Conservation (phyloP, 92 coral and sea anemone species). For the Meandrina meandrites region DNA sequence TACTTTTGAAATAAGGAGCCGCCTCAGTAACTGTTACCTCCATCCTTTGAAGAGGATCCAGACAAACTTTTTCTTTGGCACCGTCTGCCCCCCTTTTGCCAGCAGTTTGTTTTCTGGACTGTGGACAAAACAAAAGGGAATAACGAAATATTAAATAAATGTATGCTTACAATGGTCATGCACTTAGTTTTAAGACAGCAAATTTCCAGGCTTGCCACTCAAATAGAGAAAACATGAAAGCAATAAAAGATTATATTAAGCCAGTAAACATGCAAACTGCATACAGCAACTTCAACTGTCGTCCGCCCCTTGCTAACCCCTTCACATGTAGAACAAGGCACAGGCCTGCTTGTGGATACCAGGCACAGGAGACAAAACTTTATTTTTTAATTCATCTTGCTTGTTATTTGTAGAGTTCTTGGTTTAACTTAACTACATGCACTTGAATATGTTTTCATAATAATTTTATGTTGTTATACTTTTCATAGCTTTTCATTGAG, state of each 20-base stretch:
- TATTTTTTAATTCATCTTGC: too few relatives aligned
- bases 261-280: neutral
- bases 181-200: neutral
- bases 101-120: constrained; percentile 24
- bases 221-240: neutral
- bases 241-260: neutral
- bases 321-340: too few relatives aligned
- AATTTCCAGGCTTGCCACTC: neutral
- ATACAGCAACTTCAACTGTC: neutral
- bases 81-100: neutral
- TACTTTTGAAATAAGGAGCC: neutral
- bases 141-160: neutral
- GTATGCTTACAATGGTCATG: too few relatives aligned
- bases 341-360: too few relatives aligned
- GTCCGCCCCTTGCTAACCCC: too few relatives aligned
- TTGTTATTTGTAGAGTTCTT: too few relatives aligned
- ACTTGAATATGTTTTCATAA: too few relatives aligned
- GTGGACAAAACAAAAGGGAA: neutral
- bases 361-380: too few relatives aligned
- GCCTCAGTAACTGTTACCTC: constrained; percentile 50
- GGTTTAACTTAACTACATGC: too few relatives aligned
- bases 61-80: constrained; percentile 34
- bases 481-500: too few relatives aligned
- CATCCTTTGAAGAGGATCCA: constrained; percentile 80
- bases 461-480: too few relatives aligned